Conservation (phyloP, 2,113 vertebrate species). For the Trogon melanurus region DNA sequence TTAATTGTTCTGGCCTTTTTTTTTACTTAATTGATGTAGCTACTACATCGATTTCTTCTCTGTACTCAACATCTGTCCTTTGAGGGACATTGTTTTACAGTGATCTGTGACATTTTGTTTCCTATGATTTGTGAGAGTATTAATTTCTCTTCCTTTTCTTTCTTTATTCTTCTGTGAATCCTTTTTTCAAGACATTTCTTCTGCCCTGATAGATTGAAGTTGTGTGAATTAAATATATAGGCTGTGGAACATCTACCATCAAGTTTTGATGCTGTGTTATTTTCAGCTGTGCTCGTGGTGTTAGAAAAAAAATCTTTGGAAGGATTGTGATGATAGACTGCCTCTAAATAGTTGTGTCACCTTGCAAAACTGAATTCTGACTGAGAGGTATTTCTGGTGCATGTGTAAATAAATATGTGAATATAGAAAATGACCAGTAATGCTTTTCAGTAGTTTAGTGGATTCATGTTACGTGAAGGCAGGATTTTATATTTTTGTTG, state of each 20-base stretch:
- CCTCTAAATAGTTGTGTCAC: slow-evolving; percentile 1
- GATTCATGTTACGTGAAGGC: neutral
- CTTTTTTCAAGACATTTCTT: neutral
- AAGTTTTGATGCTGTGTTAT: neutral
- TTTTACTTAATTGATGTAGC: neutral
- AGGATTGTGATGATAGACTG: neutral
- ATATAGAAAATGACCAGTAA: neutral
- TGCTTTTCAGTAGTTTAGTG: neutral
- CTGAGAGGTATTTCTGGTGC: neutral
- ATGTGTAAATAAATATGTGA: neutral
- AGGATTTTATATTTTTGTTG: neutral
- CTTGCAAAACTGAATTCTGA: neutral
- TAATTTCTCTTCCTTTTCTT: neutral
- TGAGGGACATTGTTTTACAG: neutral
- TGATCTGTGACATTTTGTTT: neutral
- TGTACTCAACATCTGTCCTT: neutral
- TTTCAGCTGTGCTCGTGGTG: neutral
- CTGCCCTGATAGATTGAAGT: neutral
- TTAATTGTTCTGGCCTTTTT: neutral
- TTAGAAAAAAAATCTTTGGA: neutral
- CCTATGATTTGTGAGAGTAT: neutral
- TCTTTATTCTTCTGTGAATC: neutral
- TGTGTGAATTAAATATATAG: neutral
- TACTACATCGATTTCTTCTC: neutral
- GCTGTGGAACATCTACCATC: neutral